Conservation (phyloP, 2,113 vertebrate species). For the Apteryx mantelli region DNA sequence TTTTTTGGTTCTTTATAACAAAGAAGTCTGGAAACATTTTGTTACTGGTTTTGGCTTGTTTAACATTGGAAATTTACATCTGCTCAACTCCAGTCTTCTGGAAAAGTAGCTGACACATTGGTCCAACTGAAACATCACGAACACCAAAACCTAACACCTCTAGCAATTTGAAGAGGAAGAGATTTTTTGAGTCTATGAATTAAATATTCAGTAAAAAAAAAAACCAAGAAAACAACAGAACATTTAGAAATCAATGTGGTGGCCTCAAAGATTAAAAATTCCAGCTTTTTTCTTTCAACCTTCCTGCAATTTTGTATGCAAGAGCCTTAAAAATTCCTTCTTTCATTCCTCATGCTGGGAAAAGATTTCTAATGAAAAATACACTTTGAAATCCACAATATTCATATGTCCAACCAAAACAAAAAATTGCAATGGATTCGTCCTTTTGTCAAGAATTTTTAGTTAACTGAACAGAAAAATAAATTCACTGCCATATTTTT, state of each 20-base stretch:
- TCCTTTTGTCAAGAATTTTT: background rate
- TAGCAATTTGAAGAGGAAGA: background rate
- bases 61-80: background rate
- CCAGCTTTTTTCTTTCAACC: background rate
- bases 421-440: background rate
- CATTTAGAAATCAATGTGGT: background rate
- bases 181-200: background rate
- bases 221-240: background rate
- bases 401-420: background rate
- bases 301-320: background rate
- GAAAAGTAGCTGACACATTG: background rate
- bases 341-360: background rate
- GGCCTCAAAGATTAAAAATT: background rate
- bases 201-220: background rate
- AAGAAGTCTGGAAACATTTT: background rate
- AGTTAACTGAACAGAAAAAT: background rate
- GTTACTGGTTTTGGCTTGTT: background rate
- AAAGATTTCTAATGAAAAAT: background rate
- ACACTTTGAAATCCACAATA: background rate
- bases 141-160: background rate
- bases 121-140: background rate
- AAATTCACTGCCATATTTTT: background rate
- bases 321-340: background rate
- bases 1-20: background rate
- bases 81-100: background rate